Evolutionary conservation across 35 echinoderm and acorn worm species (phyloP), one percentile per base, ranked within the genome.

Genomic region (Ophioderma brevispina): DNA sequence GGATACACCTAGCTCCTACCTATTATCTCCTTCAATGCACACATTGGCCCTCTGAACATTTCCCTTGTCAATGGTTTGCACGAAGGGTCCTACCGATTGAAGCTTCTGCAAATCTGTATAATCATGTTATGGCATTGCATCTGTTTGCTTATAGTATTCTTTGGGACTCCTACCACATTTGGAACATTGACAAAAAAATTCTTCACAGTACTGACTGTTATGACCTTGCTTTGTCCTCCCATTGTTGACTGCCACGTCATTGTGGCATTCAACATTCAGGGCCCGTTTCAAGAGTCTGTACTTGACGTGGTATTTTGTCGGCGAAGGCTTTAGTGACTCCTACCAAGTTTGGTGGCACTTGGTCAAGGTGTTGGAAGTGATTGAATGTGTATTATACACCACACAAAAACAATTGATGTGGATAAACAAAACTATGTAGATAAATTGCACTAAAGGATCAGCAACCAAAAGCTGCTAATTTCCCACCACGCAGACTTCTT

Each of bases 21-120:
- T 97, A 84, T 87, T 59, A 90, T 97, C 1, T 97, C 56, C 93
- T 92, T 21, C 95, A 97, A 76, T 33, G 95, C 95, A 1, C 93
- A 97, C 36, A 35, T 97, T 0, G 95, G 95, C 0, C 95, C 95
- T 1, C 64, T 97, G 40, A 31, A 90, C 19, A 94, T 97, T 78
- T 82, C 92, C 18, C 35, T 97, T 17, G 80, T 70, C 36, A 94
- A 83, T 93, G 76, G 35, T 87, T 87, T 1, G 79, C 88, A 21
- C 64, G 84, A 0, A 89, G 82, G 35, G 78, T 89, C 35, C 18
- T 82, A 13, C 43, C 81, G 32, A 40, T 97, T 5, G 95, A 97
- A 85, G 81, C 90, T 10, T n/a, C 95, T 88, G 11, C 79, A 91
- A 0, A 88, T 87, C 1, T 93, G 88, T 37, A 34, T 93, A 21